These are phyloP conservation scores for Drosophila kanapiae DNA, from an alignment of 1,140 invertebrate species.

Conservation along the genomic window DNA sequence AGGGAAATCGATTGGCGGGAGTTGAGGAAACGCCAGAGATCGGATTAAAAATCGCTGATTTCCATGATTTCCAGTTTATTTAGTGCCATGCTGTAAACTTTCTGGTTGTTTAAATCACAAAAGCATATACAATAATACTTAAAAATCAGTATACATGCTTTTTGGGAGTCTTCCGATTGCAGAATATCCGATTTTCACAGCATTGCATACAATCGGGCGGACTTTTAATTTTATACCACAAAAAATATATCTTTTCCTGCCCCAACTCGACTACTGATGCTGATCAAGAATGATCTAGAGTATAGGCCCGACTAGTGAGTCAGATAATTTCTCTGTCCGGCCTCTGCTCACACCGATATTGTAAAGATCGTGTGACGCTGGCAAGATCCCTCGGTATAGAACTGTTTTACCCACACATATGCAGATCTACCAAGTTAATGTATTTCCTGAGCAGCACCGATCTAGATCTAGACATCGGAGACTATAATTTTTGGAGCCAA, in stretches of 20 bases:
- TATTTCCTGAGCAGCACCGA: too few species aligned
- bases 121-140: too few species aligned
- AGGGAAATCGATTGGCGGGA: conserved; percentile 18
- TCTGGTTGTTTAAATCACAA: neutral
- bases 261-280: neutral
- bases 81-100: neutral
- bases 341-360: too few species aligned
- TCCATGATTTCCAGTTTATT: neutral
- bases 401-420: too few species aligned
- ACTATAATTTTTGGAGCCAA: too few species aligned
- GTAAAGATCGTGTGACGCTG: too few species aligned
- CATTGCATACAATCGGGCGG: neutral
- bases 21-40: neutral
- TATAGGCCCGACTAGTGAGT: too few species aligned
- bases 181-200: neutral
- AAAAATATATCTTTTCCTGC: neutral
- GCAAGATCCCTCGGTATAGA: too few species aligned
- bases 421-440: too few species aligned
- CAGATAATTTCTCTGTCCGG: too few species aligned
- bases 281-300: neutral
- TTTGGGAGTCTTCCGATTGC: too few species aligned
- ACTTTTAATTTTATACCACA: neutral
- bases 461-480: too few species aligned
- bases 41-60: neutral
- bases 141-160: neutral